Evolutionary conservation across 2,888 invertebrate species (phyloP).

Genomic region (Volucella zonaria): DNA sequence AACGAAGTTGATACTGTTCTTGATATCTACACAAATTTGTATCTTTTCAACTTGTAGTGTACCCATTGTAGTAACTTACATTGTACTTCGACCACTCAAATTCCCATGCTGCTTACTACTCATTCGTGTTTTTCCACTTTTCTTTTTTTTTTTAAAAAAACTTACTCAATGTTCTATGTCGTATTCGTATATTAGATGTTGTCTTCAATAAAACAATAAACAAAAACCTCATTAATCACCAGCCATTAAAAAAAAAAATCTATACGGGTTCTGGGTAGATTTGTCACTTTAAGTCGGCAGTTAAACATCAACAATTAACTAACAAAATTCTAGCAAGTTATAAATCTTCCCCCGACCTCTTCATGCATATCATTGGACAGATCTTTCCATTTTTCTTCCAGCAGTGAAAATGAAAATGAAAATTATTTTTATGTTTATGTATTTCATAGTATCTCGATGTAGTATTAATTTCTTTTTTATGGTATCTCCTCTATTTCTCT

Average conservation of each 20-base stretch:
- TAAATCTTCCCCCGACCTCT: slow-evolving; percentile 46
- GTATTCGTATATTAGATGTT: slow-evolving; percentile 22
- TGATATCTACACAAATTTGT: slow-evolving; percentile 1
- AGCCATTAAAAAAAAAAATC: slow-evolving; percentile 27
- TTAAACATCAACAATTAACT: not conserved
- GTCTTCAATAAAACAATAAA: not conserved
- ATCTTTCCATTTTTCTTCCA: slow-evolving; percentile 16
- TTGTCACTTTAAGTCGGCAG: slow-evolving; percentile 52
- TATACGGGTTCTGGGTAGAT: slow-evolving; percentile 50
- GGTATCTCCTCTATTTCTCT: slow-evolving; percentile 46
- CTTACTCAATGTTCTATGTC: slow-evolving; percentile 37
- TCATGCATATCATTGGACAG: slow-evolving; percentile 43
- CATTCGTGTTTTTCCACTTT: slow-evolving; percentile 1
- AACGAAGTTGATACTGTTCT: slow-evolving; percentile 49
- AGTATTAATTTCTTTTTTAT: slow-evolving; percentile 9
- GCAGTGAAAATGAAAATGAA: slow-evolving; percentile 11
- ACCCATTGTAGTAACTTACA: not conserved
- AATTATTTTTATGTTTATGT: slow-evolving; percentile 36
- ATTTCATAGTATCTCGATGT: slow-evolving; percentile 43
- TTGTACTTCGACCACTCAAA: not conserved
- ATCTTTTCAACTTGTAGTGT: slow-evolving; percentile 25
- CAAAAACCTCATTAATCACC: slow-evolving; percentile 24
- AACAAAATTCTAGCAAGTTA: slow-evolving; percentile 43
- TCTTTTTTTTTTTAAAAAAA: not conserved
- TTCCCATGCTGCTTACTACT: slow-evolving; percentile 30